Percentiles rank a stretch among this genome's conserved stretches.
Evolutionary conservation across 2,888 invertebrate species (phyloP).

Genomic region (Heliconius sara): DNA sequence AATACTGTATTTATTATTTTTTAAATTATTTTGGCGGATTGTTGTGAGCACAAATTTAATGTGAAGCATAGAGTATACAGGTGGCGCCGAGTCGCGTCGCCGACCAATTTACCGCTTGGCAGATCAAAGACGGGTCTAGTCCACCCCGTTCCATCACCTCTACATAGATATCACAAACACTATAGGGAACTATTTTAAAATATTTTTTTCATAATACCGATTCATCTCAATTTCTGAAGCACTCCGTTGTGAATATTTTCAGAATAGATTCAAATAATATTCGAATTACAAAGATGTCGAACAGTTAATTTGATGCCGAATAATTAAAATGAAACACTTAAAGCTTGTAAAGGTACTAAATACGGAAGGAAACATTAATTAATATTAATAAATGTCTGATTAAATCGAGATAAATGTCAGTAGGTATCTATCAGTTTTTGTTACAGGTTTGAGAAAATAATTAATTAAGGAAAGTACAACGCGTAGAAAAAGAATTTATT

Average conservation of each 20-base stretch:
- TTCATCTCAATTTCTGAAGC: background rate
- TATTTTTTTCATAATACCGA: slow-evolving; percentile 8
- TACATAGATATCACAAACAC: slow-evolving; percentile 38
- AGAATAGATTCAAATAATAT: slow-evolving; percentile 6
- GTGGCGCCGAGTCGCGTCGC: slow-evolving; percentile 58
- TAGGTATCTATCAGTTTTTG: background rate
- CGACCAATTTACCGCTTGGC: slow-evolving; percentile 73
- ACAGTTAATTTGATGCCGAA: slow-evolving; percentile 20
- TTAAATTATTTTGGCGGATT: slow-evolving; percentile 11
- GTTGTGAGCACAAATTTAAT: slow-evolving; percentile 34
- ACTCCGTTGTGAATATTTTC: background rate
- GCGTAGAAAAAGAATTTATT: background rate
- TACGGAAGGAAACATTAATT: slow-evolving; percentile 1
- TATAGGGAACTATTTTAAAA: slow-evolving; percentile 32
- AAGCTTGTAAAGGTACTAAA: background rate
- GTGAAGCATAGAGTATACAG: slow-evolving; percentile 59
- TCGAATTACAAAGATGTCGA: slow-evolving; percentile 16
- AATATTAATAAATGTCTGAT: slow-evolving; percentile 7
- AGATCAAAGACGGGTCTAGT: slow-evolving; percentile 70
- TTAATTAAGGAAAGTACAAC: no score
- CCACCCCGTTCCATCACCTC: slow-evolving; percentile 42
- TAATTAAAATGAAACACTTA: slow-evolving; percentile 24
- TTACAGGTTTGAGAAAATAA: background rate
- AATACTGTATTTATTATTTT: no score
- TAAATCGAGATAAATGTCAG: background rate